Evolutionary conservation across 2,888 invertebrate species (phyloP).

Genomic region (Cephus runcator): DNA sequence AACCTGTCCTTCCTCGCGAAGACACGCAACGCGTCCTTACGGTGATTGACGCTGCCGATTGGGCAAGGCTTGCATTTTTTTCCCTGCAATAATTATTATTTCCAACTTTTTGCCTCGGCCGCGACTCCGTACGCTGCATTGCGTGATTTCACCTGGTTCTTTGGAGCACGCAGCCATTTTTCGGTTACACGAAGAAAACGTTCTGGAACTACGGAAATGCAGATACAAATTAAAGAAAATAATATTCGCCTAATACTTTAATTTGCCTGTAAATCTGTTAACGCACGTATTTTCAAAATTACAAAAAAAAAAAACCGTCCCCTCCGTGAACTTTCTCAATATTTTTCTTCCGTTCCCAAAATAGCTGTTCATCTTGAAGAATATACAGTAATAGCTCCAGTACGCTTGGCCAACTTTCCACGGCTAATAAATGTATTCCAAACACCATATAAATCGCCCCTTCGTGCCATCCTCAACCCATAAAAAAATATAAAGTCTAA

Average conservation of each 20-base stretch:
- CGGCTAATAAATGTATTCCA: neutral
- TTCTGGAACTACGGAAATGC: neutral
- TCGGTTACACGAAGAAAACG: neutral
- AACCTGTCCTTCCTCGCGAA: neutral
- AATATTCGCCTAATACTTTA: neutral
- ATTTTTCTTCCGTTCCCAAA: neutral
- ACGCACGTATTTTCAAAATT: neutral
- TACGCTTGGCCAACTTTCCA: neutral
- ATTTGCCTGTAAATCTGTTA: neutral
- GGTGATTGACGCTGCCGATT: neutral
- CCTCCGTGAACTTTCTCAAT: neutral
- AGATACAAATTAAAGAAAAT: neutral
- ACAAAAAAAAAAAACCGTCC: neutral
- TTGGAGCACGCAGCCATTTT: neutral
- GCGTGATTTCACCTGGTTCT: neutral
- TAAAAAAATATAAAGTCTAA: neutral
- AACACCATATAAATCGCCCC: neutral
- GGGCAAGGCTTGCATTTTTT: neutral
- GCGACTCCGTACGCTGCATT: neutral
- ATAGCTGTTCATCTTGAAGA: neutral
- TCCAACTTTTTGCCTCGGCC: neutral
- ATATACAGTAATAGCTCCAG: neutral
- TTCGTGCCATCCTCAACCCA: neutral
- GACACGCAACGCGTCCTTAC: neutral
- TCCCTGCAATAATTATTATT: neutral